Base-by-base conservation (phyloP, 2,113 vertebrate species). In the Lamprotornis superbus region DNA sequence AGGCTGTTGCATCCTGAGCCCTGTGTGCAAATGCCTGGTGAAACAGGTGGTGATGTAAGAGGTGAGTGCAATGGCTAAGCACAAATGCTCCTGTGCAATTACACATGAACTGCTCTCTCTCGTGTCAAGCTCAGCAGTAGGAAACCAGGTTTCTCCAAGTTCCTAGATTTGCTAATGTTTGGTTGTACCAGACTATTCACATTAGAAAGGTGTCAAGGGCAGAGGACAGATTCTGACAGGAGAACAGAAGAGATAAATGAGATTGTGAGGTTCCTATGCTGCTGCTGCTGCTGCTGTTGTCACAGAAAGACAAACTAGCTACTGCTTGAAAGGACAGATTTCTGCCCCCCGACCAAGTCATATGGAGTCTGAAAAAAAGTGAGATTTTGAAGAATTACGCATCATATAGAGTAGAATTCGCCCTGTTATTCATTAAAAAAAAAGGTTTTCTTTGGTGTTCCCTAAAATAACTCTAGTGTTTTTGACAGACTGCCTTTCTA, bases 81-180 rank as follows among this genome's bases (percentile, higher is more conserved):
- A 16, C 1, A 0, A 5, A 5, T 22, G 2, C 23, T 59, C 4
- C 16, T n/a, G 0, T 9, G 15, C 21, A 82, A 3, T 59, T 40
- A 20, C 23, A 8, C 0, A 0, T 17, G 52, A 75, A 37, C 1
- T 3, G 24, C 30, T 84, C 35, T 61, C 1, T 79, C 33, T 42
- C 16, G 14, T 55, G 49, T 35, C 60, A 65, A n/a, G 19, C 31
- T 60, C 49, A 27, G 52, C 60, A 56, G 39, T 25, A 31, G 61
- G 56, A 89, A 82, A 28, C 1, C 10, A 39, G 19, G 5, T 81
- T 20, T 59, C 49, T 47, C 61, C 3, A 3, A 57, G 31, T 79
- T 70, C 63, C 64, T 68, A 35, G 9, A 33, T 82, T 67, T 80
- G 55, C 30, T 83, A 8, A 46, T 8, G 2, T 44, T 80, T n/a